phyloP scores from a whole-genome alignment of 2,888 invertebrate genomes.

The Brenthis hecate region DNA sequence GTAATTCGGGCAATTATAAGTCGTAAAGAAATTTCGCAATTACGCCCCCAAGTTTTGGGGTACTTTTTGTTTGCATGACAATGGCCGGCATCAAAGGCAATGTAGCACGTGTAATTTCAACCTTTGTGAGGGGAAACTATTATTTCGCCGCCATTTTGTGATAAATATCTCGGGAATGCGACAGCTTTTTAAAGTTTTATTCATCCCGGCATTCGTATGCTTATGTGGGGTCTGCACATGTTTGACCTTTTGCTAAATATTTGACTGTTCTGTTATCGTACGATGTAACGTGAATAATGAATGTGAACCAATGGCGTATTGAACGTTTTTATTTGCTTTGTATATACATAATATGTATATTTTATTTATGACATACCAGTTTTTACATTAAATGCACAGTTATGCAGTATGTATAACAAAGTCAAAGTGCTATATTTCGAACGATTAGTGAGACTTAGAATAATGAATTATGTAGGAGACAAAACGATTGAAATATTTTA shows the following conservation, averaged over 20 bases:
- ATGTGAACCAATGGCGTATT: background rate
- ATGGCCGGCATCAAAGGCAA: conserved; percentile 27
- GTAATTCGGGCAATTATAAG: conserved; percentile 44
- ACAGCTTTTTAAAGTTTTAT: conserved; percentile 17
- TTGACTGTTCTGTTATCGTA: conserved; percentile 24
- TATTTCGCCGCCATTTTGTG: conserved; percentile 20
- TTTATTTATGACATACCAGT: too few species aligned
- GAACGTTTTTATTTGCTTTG: too few species aligned
- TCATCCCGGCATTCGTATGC: conserved; percentile 32
- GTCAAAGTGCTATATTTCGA: too few species aligned
- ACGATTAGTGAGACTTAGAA: too few species aligned
- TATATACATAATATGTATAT: too few species aligned
- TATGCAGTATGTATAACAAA: too few species aligned
- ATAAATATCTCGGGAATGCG: conserved; percentile 20
- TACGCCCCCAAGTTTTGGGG: conserved; percentile 33
- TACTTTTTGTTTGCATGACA: conserved; percentile 37
- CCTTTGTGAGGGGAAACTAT: conserved; percentile 53
- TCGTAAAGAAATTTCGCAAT: conserved; percentile 43
- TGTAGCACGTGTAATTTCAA: conserved; percentile 39
- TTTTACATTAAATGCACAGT: too few species aligned
- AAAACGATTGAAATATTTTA: too few species aligned
- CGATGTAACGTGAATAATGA: conserved; percentile 14
- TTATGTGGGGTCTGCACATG: conserved; percentile 33
- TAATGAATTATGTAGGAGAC: too few species aligned
- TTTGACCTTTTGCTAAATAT: conserved; percentile 30